Base-by-base conservation (phyloP, 2,797 vertebrate species). In the Tragelaphus oryx region DNA sequence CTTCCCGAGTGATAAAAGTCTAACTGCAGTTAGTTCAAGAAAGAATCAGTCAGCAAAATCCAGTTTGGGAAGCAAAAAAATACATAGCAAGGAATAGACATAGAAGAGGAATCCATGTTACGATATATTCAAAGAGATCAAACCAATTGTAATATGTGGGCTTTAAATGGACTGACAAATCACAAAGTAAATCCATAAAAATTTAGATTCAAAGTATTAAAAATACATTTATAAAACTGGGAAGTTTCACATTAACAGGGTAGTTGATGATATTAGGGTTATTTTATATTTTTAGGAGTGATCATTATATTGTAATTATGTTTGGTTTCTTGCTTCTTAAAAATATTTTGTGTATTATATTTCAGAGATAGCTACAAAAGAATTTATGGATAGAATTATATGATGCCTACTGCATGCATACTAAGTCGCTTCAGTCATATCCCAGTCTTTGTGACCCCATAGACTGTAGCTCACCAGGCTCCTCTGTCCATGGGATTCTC, bases 171-270 rank as follows among this genome's bases (percentile, higher is more conserved):
- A 79, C 59, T 78, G 18, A 95, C 14, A 78, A 79, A 91, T 33
- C 54, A 48, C 9, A 87, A 93, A 87, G 76, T 30, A 90, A 93
- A 92, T 68, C 24, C 18, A 71, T 28, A 50, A 93, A 95, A 88
- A 22, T 18, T 18, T 87, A 33, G 26, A 50, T 76, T 96, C 46
- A 83, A 91, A 80, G 30, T 48, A 87, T n/a, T 79, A 44, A 81
- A 93, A 87, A 33, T 65, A 17, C 14, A 30, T 50, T n/a, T 33
- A 12, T 85, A 82, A 93, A 14, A 89, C 8, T 85, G 41, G 10
- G 16, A 87, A 74, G 26, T 82, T 93, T 86, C 33, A 80, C 5
- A 52, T 4, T 44, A 37, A 55, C 62, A 52, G 46, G 37, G 89
- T 92, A 90, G 37, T 92, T 83, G 44, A 33, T 26, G 50, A 87